These are phyloP conservation scores for Zaprionus capensis DNA, from an alignment of 1,140 invertebrate genomes.

Conservation along the genomic window DNA sequence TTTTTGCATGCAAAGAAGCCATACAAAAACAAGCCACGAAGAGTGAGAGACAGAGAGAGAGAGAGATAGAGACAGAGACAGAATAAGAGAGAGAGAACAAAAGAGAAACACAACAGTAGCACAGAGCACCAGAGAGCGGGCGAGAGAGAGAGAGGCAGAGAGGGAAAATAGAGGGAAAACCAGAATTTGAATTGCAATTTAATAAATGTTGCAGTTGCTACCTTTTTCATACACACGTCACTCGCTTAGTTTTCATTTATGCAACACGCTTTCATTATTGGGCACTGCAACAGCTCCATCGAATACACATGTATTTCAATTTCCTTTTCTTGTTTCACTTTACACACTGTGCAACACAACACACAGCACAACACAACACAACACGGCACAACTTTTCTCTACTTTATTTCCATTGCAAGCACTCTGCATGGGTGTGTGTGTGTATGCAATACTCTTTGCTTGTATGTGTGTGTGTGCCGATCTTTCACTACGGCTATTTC, in stretches of 20 bases:
- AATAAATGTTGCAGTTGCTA: constrained; percentile 65
- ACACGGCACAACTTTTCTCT: constrained; percentile 66
- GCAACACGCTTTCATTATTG: constrained; percentile 63
- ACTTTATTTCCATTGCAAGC: constrained; percentile 76
- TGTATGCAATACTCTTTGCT: constrained; percentile 18
- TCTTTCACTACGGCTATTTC: constrained; percentile 76
- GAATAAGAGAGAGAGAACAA: constrained; percentile 1
- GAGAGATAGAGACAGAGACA: not conserved
- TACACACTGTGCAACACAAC: not conserved
- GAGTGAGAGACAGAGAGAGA: constrained; percentile 3
- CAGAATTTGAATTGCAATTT: constrained; percentile 74
- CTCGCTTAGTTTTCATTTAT: constrained; percentile 70
- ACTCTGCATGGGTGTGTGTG: constrained; percentile 47
- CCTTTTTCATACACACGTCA: constrained; percentile 63
- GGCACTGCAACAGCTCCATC: constrained; percentile 63
- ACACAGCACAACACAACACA: not conserved
- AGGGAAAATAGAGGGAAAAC: constrained; percentile 41
- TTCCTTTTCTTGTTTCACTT: constrained; percentile 59
- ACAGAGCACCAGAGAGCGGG: not conserved
- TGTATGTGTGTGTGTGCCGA: constrained; percentile 37
- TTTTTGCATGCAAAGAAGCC: constrained; percentile 50
- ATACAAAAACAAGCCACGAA: constrained; percentile 49
- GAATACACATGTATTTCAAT: constrained; percentile 44
- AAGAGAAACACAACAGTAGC: constrained; percentile 38
- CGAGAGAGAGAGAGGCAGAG: constrained; percentile 10